Percentiles rank a stretch among this genome's conserved stretches.
Conservation (phyloP, 2,113 vertebrate species). For the Actenoides lindsayi region DNA sequence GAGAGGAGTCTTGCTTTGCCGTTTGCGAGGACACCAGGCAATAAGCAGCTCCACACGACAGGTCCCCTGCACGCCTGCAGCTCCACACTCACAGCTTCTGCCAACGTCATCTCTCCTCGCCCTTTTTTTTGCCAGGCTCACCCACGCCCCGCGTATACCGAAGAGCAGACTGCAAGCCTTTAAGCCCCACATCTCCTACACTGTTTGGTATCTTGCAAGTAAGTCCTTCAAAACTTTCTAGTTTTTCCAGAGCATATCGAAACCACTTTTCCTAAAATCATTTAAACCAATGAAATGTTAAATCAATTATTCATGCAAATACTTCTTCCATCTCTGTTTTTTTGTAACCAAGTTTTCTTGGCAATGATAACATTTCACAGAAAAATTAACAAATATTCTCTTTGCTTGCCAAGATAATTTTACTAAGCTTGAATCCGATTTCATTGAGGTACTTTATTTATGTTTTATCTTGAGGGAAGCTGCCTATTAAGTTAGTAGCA, state of each 20-base stretch:
- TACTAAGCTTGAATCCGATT: constrained; percentile 64
- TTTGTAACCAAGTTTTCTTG: constrained; percentile 66
- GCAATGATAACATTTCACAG: constrained; percentile 67
- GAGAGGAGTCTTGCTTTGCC: neutral
- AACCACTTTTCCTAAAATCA: constrained; percentile 43
- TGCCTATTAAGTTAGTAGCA: constrained; percentile 63
- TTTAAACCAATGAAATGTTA: constrained; percentile 50
- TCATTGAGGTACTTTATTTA: constrained; percentile 63
- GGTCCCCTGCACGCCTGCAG: neutral
- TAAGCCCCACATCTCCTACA: neutral
- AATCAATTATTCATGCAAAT: constrained; percentile 65
- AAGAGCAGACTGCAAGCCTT: neutral
- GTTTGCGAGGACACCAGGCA: neutral
- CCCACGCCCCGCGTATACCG: fast-evolving
- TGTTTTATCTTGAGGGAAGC: constrained; percentile 64
- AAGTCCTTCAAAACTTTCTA: constrained; percentile 18
- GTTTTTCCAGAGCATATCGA: constrained; percentile 45
- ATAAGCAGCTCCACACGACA: neutral
- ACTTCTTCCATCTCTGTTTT: constrained; percentile 60
- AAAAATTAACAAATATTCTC: constrained; percentile 61
- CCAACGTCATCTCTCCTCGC: neutral
- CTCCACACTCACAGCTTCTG: neutral
- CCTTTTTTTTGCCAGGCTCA: neutral
- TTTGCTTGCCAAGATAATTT: constrained; percentile 69
- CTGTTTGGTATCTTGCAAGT: neutral